Evolutionary conservation across 2,888 invertebrate species (phyloP), one percentile per base, ranked within the genome.

Genomic region (Listrodromus nycthemerus): DNA sequence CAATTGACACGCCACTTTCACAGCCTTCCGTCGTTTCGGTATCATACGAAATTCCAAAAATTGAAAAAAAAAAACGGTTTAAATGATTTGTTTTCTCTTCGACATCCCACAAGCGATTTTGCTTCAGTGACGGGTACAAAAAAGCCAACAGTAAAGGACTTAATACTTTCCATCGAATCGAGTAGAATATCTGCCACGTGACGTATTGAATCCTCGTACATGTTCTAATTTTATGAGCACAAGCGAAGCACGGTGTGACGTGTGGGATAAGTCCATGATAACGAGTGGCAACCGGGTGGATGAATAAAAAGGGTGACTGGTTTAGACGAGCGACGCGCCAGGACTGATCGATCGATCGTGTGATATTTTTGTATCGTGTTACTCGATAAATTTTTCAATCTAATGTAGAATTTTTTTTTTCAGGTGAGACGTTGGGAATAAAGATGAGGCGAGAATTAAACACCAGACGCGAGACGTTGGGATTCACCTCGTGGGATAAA

Each of bases 401-500:
- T 58, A 24, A 58, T 27, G 58, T 21, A 24, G 24, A 13, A 30
- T 30, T 24, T 27, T 61, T 58, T 24, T 27, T 30, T 61, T 61
- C 61, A 27, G n/a, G 6, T 27, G 27, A 10, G 50, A 77, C 48
- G n/a, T 13, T 37, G 27, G 13, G 1, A 27, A 10, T n/a, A 16
- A 24, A 7, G 16, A 69, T 61, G n/a, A 48, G 16, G 30, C 71
- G 21, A 74, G 52, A 52, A 16, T 41, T 61, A 19, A 45, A 45
- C 8, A 27, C 55, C 65, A 79, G 71, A 73, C 65, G 71, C 10
- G 19, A 30, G 65, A 19, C 50, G 78, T 61, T 61, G 27, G 63
- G 24, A 55, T 55, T 24, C 21, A 55, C 55, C 55, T 55, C 78
- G 63, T 82, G 78, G 67, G 78, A 69, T 67, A 41, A 66, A 52